Base-by-base conservation (phyloP, 2,888 invertebrate genomes). In the Nemapogon koenigi region DNA sequence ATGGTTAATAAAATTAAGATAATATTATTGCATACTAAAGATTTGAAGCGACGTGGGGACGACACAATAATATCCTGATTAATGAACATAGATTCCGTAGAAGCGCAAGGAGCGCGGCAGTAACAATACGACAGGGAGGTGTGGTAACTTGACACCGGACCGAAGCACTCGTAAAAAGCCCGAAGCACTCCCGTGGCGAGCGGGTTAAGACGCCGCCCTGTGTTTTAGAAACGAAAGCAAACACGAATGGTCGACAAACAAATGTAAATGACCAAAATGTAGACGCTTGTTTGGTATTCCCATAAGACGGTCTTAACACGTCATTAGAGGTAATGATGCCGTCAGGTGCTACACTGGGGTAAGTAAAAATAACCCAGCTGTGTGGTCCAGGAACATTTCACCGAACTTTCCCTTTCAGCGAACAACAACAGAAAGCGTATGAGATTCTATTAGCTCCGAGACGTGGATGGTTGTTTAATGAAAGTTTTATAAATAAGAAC, bases 211-310 rank as follows among this genome's bases (percentile, higher is more conserved):
- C 66, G 69, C 75, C 75, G 76, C 76, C 75, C 69, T 72, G 62
- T 76, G 75, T 76, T 76, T 71, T 75, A 78, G 70, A 72, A 70
- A 61, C 62, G 66, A 69, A 59, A 55, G 67, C 66, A 76, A 78
- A 78, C 71, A 78, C 62, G 72, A 70, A 73, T 68, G 66, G 68
- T 69, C 57, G 73, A 68, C 73, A 78, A 78, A 78, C 78, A 76
- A 72, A 76, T 72, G 70, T 76, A 75, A 78, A 75, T 73, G 76
- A 75, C 71, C 73, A 69, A 76, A 76, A 78, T 75, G 66, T 75
- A 75, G 69, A 68, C 75, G 75, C 72, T 70, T 76, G 78, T 78
- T 78, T 78, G 76, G 76, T 75, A 75, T 78, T 76, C 78, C 76
- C 78, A 76, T 78, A 78, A 75, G 73, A 72, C 64, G 66, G 68